Percentiles rank a stretch among this genome's conserved stretches.
phyloP scores from a whole-genome alignment of 1,140 invertebrate genomes.

The Trypoxylus dichotomus region DNA sequence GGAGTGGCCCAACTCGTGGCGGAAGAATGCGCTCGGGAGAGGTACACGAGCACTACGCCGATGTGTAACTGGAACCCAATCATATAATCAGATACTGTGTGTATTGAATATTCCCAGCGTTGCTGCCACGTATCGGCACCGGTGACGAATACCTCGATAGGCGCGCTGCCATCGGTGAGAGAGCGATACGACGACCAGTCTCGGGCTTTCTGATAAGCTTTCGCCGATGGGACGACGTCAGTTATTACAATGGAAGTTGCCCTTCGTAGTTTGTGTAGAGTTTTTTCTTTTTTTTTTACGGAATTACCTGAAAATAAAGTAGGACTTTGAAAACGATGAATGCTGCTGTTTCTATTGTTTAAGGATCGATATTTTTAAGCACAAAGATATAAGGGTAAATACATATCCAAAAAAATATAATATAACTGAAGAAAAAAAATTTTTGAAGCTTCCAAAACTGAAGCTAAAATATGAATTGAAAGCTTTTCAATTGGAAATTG shows the following conservation, averaged over 20 bases:
- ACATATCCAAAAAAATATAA: no score
- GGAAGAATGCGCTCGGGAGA: constrained; percentile 12
- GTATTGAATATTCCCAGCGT: constrained; percentile 27
- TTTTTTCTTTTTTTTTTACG: not conserved
- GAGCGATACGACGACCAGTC: not conserved
- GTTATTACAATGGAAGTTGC: not conserved
- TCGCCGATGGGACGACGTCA: not conserved
- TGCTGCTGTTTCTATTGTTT: no score
- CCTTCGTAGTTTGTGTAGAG: not conserved
- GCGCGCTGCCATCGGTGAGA: not conserved
- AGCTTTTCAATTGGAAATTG: no score
- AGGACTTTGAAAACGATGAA: no score
- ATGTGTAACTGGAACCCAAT: constrained; percentile 25
- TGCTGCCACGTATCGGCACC: not conserved
- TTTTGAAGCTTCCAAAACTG: no score
- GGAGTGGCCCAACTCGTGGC: constrained; percentile 21
- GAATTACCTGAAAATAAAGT: no score
- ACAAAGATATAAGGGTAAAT: no score
- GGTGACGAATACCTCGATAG: not conserved
- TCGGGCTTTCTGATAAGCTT: not conserved
- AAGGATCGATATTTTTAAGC: no score
- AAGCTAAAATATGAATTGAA: no score
- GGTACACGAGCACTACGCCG: constrained; percentile 18
- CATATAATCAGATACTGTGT: constrained; percentile 28
- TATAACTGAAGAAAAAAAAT: no score